Base-by-base conservation (phyloP, 1,140 invertebrate genomes). In the Calephelis virginiensis region DNA sequence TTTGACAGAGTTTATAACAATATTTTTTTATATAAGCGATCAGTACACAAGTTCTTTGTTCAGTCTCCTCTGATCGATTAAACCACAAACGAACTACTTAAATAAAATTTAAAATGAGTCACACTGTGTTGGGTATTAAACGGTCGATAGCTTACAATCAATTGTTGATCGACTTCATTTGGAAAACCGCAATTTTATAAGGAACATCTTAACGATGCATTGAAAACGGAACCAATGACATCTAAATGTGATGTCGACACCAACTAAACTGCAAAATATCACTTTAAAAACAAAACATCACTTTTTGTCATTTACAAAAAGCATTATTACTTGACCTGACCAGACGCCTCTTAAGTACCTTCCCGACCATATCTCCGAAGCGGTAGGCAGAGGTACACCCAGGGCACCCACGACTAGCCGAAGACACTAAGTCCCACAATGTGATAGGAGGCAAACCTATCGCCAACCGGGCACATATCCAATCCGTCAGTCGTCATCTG, bases 101-200 rank as follows among this genome's bases (percentile, higher is more conserved):
- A 37, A 37, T 37, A 56, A 56, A 56, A 56, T 62, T 17, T 10
- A 45, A 47, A 28, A 64, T 71, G 66, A 71, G 56, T 71, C 69
- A 71, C 60, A n/a, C 63, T 53, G 46, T 47, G 45, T 64, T 67
- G 56, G 64, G 28, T 28, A 3, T 28, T 40, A n/a, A 47, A 53
- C 62, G 62, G 49, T 62, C 64, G 13, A 64, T 64, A 37, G 45
- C 61, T 68, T 68, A 66, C 66, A 66, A 63, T 64, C 59, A 46
- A 71, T 71, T 71, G 66, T 71, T 61, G 62, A 50, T 17, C n/a
- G 28, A 63, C 61, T 67, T 59, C 17, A 61, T 60, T 40, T 61
- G 65, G 56, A 67, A 71, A 71, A 63, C 66, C 69, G 43, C 66
- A 61, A 67, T 56, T 56, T 45, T 66, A 67, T 67, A 56, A 49